These are phyloP conservation scores for Pituophis catenifer DNA, from an alignment of 2,113 vertebrate species.

Conservation along the genomic window DNA sequence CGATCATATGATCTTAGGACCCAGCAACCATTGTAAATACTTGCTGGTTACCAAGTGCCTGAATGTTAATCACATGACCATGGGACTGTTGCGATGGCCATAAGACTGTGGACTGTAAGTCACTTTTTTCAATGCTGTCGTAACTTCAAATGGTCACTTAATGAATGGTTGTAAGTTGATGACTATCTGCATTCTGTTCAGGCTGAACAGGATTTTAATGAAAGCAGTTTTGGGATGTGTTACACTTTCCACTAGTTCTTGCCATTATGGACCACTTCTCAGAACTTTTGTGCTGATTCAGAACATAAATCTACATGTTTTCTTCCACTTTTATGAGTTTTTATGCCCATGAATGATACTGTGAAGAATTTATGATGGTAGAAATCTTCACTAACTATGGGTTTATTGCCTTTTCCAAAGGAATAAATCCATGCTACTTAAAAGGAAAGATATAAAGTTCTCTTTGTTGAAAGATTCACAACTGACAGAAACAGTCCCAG, in stretches of 20 bases:
- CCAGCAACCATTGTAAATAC: too few species aligned
- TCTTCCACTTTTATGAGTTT: constrained; percentile 48
- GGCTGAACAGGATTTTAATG: background rate
- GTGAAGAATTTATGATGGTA: constrained; percentile 60
- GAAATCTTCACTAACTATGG: constrained; percentile 61
- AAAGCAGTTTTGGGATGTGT: background rate
- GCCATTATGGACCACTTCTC: constrained; percentile 23
- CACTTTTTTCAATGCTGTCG: too few species aligned
- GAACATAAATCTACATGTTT: constrained; percentile 58
- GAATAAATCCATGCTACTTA: constrained; percentile 63
- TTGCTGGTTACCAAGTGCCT: too few species aligned
- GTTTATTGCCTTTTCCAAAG: constrained; percentile 58
- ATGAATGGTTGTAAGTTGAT: too few species aligned
- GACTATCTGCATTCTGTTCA: background rate
- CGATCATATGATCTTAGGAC: too few species aligned
- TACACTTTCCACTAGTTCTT: background rate
- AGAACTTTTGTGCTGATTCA: constrained; percentile 58
- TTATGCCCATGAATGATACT: constrained; percentile 48
- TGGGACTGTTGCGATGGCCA: too few species aligned
- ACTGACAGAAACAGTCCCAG: constrained; percentile 29
- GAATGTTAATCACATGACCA: too few species aligned
- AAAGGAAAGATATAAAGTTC: constrained; percentile 49
- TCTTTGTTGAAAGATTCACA: constrained; percentile 41
- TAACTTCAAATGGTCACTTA: too few species aligned
- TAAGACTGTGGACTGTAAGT: too few species aligned